Percentiles rank a stretch among this genome's conserved stretches.
phyloP scores from a whole-genome alignment of 2,888 invertebrate genomes.

The Hecatera dysodea region DNA sequence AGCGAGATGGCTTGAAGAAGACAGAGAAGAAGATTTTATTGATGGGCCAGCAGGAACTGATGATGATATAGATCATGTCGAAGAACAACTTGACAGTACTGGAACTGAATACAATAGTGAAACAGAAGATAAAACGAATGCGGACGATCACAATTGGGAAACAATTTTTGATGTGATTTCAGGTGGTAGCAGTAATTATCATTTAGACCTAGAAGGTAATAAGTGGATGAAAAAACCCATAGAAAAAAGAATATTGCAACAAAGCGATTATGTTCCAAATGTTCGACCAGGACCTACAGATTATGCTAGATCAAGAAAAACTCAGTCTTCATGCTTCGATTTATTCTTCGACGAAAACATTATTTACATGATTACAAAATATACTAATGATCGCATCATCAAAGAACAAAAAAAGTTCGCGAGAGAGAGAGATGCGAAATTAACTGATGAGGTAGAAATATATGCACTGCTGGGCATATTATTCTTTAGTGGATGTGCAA shows the following conservation, averaged over 20 bases:
- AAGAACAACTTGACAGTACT: slow-evolving; percentile 48
- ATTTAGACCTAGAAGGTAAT: slow-evolving; percentile 47
- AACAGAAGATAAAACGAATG: slow-evolving; percentile 42
- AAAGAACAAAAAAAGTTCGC: slow-evolving; percentile 44
- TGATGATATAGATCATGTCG: slow-evolving; percentile 48
- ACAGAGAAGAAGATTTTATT: slow-evolving; percentile 52
- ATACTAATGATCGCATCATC: slow-evolving; percentile 47
- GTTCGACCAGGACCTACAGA: slow-evolving; percentile 39
- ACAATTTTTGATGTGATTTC: slow-evolving; percentile 47
- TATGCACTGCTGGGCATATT: slow-evolving; percentile 50
- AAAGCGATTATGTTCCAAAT: slow-evolving; percentile 37
- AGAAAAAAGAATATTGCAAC: slow-evolving; percentile 31
- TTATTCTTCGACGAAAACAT: slow-evolving; percentile 56
- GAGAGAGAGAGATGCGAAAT: slow-evolving; percentile 48
- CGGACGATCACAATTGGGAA: slow-evolving; percentile 52
- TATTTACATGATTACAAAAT: slow-evolving; percentile 46
- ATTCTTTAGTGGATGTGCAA: slow-evolving; percentile 43
- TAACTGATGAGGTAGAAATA: slow-evolving; percentile 54
- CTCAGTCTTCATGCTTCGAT: slow-evolving; percentile 38
- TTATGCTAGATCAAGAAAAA: slow-evolving; percentile 36
- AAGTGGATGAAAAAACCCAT: slow-evolving; percentile 51
- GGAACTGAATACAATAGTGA: slow-evolving; percentile 43
- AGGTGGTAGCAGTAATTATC: slow-evolving; percentile 18
- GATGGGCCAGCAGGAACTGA: slow-evolving; percentile 52
- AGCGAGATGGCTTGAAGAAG: slow-evolving; percentile 50